These are phyloP conservation scores for Oenanthe melanoleuca DNA, from an alignment of 2,113 vertebrate genomes.

Conservation along the genomic window DNA sequence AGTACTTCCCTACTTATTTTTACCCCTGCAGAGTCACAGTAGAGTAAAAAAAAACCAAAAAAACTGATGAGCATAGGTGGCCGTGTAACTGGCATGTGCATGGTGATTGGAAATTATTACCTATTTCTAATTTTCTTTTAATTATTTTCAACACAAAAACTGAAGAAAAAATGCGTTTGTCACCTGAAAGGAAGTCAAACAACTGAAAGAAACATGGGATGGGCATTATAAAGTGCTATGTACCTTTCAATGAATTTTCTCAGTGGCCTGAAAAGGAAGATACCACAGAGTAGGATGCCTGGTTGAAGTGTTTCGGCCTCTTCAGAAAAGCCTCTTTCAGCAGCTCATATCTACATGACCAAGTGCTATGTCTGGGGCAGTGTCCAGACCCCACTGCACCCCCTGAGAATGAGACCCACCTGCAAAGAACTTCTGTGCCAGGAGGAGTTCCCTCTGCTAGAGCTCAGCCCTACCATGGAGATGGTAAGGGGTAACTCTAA, in stretches of 20 bases:
- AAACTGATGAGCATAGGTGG: neutral
- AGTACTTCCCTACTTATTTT: neutral
- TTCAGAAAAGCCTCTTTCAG: neutral
- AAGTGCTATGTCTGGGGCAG: neutral
- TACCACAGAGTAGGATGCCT: fast-evolving
- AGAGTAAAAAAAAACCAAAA: neutral
- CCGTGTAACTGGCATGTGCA: neutral
- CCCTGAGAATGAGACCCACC: neutral
- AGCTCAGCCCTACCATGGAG: neutral
- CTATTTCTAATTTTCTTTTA: neutral
- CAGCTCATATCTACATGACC: neutral
- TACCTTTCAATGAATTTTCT: neutral
- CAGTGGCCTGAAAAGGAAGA: neutral
- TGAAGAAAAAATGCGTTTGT: neutral
- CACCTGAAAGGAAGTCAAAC: neutral
- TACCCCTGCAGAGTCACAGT: neutral
- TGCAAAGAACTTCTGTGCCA: neutral
- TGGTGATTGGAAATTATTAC: neutral
- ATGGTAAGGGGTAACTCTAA: neutral
- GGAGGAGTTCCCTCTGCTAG: neutral
- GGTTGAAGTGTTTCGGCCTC: neutral
- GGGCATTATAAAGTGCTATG: neutral
- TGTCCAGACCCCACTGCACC: neutral
- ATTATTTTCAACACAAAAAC: neutral
- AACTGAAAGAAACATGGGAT: neutral